Base-by-base conservation (phyloP, 1,140 invertebrate species). In the Chrysopa pallens region DNA sequence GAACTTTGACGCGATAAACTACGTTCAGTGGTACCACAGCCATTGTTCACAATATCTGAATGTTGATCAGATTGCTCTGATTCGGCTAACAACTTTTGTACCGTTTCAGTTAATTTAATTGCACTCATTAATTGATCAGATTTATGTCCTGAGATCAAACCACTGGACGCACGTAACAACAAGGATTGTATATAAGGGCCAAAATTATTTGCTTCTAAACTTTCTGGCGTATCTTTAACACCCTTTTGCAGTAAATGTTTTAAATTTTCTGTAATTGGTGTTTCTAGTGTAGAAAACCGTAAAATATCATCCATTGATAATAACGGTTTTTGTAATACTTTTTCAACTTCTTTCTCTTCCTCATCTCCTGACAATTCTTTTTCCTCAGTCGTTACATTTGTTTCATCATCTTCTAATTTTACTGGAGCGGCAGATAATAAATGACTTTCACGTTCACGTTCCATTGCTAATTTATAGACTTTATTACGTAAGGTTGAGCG, bases 401-500 rank as follows among this genome's bases (percentile, higher is more conserved):
- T 58, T 36, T 61, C 58, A 37, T 62, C 58, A 46, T 61, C 57
- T 37, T 37, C 52, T 40, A 55, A 46, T 42, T 58, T 59, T 37
- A 58, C 45, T 13, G 51, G 53, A 55, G 51, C 55, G 64, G 48
- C 54, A 63, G 56, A 60, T 12, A 33, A 4, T 33, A 33, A 12
- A 57, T 69, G 67, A 51, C 61, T 71, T 49, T 76, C 69, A 42
- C 75, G 66, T 56, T 78, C 74, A 42, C 69, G 63, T 54, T 78
- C 80, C 62, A 78, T 67, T 29, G 82, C 79, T 53, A 88, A 66
- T 60, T 91, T 92, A 69, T 86, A 92, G 52, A 85, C 78, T 69
- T 96, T 96, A 66, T 95, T 95, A 36, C 91, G 73, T 6, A 97
- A 71, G 3, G 91, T 95, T 42, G 91, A 94, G 42, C 92, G 72